These are phyloP conservation scores for Phasianus colchicus DNA, from an alignment of 2,113 vertebrate genomes.

Conservation along the genomic window DNA sequence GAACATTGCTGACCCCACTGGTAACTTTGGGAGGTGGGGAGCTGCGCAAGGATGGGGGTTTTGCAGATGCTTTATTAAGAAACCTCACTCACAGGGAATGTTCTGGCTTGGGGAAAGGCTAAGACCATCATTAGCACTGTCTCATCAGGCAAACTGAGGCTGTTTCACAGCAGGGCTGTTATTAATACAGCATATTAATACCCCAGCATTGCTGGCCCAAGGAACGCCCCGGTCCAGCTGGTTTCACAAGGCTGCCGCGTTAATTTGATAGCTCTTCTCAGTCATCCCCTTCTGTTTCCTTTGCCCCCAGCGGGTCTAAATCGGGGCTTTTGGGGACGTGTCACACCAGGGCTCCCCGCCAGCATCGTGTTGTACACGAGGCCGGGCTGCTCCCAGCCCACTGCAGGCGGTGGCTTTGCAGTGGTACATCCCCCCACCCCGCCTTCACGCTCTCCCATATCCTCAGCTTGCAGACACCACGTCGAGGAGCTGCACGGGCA, in stretches of 20 bases:
- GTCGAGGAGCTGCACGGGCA: neutral
- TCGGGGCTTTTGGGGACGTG: neutral
- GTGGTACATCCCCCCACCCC: neutral
- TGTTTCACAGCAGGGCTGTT: neutral
- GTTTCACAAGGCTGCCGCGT: neutral
- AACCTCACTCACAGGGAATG: neutral
- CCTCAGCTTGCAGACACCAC: neutral
- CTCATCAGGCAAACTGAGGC: neutral
- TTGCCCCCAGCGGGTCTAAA: neutral
- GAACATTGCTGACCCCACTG: neutral
- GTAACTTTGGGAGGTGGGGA: fast-evolving
- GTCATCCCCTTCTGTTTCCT: neutral
- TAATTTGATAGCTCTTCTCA: neutral
- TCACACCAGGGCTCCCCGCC: neutral
- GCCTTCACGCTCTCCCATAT: neutral
- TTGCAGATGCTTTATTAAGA: neutral
- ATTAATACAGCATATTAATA: slow-evolving; percentile 15
- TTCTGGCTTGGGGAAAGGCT: neutral
- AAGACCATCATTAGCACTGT: neutral
- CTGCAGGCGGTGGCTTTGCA: neutral
- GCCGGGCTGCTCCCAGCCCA: neutral
- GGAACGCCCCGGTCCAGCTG: neutral
- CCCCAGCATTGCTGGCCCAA: neutral
- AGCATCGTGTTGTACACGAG: neutral
- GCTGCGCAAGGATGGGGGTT: neutral